Evolutionary conservation across 2,888 invertebrate species (phyloP), one percentile per base, ranked within the genome.

Genomic region (Anarsia innoxiella): DNA sequence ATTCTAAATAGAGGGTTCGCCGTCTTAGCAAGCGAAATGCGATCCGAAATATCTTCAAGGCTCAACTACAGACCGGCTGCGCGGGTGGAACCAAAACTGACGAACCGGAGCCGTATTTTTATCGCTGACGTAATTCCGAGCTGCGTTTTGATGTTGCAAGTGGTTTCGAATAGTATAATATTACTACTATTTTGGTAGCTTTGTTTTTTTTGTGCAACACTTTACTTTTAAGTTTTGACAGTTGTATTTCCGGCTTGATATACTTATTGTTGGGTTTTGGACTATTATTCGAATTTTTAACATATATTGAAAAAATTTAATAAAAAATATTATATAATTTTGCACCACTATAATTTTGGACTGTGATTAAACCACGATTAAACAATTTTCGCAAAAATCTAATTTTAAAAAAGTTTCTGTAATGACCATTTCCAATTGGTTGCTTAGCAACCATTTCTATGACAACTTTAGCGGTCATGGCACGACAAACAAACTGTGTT

Each of bases 71-170:
- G 49, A 56, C 58, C 57, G 48, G 56, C 55, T 54, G 51, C 46
- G 51, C 45, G 51, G 53, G 15, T 33, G 23, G 12, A 19, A 19
- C 19, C 23, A 6, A 29, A 61, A 48, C 61, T 60, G 50, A 51
- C 53, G 62, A 59, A 59, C 59, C 16, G 19, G 56, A 55, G 39
- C 51, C 51, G 44, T 80, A 80, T 75, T 75, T 78, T 74, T 75
- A 68, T 60, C 66, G 53, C 57, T 77, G 75, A 78, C 78, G 76
- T 76, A 68, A 75, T 59, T 44, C 37, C n/a, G n/a, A 37, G 34
- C 11, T 39, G 58, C 76, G 79, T 77, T 76, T 72, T 38, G 67
- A 64, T 75, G 41, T 38, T 63, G 42, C 57, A 5, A 6, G n/a
- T n/a, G 3, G 3, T 9, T 2, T 25, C 2, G 2, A 25, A 6